These are phyloP conservation scores for Dolichallabes microphthalmus DNA, from an alignment of 2,113 vertebrate genomes.

Conservation along the genomic window DNA sequence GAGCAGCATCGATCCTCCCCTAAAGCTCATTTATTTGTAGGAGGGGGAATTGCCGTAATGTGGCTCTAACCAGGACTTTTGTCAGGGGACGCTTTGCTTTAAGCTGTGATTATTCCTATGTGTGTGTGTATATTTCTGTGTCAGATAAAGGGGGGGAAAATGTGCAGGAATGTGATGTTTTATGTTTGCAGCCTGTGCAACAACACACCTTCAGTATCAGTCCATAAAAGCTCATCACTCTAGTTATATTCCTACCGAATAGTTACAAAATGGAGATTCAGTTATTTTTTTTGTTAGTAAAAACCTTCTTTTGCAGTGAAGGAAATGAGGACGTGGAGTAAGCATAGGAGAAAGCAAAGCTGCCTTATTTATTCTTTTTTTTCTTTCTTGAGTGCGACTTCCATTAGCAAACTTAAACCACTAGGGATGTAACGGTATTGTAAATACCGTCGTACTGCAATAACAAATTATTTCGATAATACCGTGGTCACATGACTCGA, in stretches of 20 bases:
- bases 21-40: conserved; percentile 54
- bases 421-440: too few species aligned
- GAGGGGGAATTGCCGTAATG: conserved; percentile 49
- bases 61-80: conserved; percentile 38
- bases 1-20: conserved; percentile 51
- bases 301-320: neutral
- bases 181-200: conserved; percentile 5
- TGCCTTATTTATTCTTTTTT: neutral
- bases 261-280: neutral
- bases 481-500: too few species aligned
- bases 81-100: conserved; percentile 14
- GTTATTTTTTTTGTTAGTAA: neutral
- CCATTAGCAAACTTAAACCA: neutral
- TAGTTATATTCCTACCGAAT: neutral
- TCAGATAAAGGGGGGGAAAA: neutral
- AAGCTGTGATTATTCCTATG: neutral
- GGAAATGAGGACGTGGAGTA: neutral
- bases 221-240: neutral
- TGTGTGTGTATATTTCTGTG: neutral
- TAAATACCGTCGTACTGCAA: too few species aligned
- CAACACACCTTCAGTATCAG: conserved; percentile 4
- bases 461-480: too few species aligned
- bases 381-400: neutral
- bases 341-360: neutral
- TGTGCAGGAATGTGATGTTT: neutral